Percentiles rank a stretch among this genome's conserved stretches.
Evolutionary conservation across 1,140 invertebrate species (phyloP).

Genomic region (Procambarus clarkii): DNA sequence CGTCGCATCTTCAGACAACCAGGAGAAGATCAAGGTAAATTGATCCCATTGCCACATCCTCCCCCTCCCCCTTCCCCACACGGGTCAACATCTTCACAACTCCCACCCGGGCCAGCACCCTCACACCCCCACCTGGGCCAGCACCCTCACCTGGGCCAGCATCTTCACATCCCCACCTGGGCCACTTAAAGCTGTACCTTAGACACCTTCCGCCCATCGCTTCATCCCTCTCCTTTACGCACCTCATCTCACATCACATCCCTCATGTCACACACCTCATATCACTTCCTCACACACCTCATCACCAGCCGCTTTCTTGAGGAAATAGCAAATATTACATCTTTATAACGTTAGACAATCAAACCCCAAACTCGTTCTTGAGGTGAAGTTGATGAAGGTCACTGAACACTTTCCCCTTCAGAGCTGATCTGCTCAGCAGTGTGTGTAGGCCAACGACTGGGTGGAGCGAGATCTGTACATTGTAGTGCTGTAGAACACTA

Average conservation of each 20-base stretch:
- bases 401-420: too few species aligned
- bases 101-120: too few species aligned
- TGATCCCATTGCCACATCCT: neutral
- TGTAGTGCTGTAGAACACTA: too few species aligned
- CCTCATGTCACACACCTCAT: neutral
- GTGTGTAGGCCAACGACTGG: too few species aligned
- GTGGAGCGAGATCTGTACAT: too few species aligned
- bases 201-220: neutral
- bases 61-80: neutral
- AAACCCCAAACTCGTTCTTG: too few species aligned
- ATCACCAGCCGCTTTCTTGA: too few species aligned
- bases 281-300: neutral
- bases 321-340: too few species aligned
- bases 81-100: neutral
- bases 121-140: neutral
- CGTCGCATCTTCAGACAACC: constrained; percentile 16
- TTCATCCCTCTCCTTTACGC: neutral
- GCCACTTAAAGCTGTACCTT: neutral
- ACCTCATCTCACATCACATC: neutral
- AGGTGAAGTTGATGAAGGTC: too few species aligned
- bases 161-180: neutral
- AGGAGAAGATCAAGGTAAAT: constrained; percentile 59
- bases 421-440: too few species aligned
- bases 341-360: too few species aligned
- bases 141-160: neutral